These are phyloP conservation scores for Noctua pronuba DNA, from an alignment of 2,888 invertebrate genomes.

Conservation along the genomic window DNA sequence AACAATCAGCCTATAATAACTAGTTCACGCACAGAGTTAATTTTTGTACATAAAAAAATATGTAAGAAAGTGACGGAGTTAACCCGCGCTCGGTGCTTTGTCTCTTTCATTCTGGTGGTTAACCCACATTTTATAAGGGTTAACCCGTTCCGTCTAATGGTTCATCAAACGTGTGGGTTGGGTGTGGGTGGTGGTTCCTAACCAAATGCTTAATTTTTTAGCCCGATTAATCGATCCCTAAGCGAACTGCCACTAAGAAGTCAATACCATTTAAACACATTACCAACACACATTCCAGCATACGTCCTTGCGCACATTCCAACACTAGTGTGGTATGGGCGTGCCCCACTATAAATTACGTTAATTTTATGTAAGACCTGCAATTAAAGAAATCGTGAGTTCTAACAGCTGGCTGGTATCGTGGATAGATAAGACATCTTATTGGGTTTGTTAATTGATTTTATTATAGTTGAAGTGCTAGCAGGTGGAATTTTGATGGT, in stretches of 20 bases:
- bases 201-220: too few relatives aligned
- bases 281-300: slow-evolving; percentile 18
- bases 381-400: slow-evolving; percentile 55
- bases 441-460: slow-evolving; percentile 35
- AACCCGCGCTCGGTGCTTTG: not conserved
- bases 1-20: too few relatives aligned
- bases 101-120: not conserved
- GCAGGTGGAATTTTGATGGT: slow-evolving; percentile 33
- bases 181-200: too few relatives aligned
- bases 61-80: not conserved
- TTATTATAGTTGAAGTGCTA: not conserved
- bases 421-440: slow-evolving; percentile 31
- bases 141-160: too few relatives aligned
- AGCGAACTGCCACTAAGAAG: not conserved
- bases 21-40: too few relatives aligned
- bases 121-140: not conserved
- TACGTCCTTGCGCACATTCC: slow-evolving; percentile 46
- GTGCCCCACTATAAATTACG: slow-evolving; percentile 38
- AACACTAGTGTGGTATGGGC: slow-evolving; percentile 23
- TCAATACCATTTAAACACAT: slow-evolving; percentile 6
- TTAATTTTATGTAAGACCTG: slow-evolving; percentile 41
- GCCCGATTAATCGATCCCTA: not conserved
- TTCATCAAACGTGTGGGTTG: too few relatives aligned
- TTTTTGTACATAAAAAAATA: too few relatives aligned
- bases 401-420: slow-evolving; percentile 23